These are phyloP conservation scores for Python bivittatus DNA, from an alignment of 2,113 vertebrate species.

Conservation along the genomic window DNA sequence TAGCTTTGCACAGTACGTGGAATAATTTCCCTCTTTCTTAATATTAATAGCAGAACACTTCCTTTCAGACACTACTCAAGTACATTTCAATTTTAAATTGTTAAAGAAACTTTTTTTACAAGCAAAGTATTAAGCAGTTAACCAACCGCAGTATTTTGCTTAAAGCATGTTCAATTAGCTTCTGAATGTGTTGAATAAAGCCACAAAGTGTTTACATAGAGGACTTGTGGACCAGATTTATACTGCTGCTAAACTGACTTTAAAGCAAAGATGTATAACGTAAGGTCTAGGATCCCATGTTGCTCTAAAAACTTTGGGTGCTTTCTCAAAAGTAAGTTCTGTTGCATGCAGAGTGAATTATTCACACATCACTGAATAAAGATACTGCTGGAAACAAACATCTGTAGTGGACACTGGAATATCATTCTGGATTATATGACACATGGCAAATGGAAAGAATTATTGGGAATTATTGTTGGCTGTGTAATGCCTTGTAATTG, in stretches of 20 bases:
- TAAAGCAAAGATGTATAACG: not conserved
- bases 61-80: not conserved
- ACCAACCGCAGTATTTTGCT: not conserved
- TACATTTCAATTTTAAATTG: not conserved
- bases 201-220: not conserved
- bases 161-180: not conserved
- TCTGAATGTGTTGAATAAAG: not conserved
- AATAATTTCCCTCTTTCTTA: not conserved
- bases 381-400: not conserved
- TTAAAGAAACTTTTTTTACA: not conserved
- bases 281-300: not conserved
- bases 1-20: no score
- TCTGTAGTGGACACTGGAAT: not conserved
- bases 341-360: not conserved
- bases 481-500: constrained; percentile 31
- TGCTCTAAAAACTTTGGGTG: not conserved
- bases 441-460: constrained; percentile 35
- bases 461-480: constrained; percentile 34
- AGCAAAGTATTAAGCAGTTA: not conserved
- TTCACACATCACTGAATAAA: not conserved
- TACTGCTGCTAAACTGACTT: not conserved
- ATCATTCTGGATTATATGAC: constrained; percentile 20
- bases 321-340: not conserved
- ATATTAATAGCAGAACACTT: not conserved
- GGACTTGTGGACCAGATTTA: not conserved